Evolutionary conservation across 1,140 invertebrate species (phyloP).

Genomic region (Melipona quadrifasciata): DNA sequence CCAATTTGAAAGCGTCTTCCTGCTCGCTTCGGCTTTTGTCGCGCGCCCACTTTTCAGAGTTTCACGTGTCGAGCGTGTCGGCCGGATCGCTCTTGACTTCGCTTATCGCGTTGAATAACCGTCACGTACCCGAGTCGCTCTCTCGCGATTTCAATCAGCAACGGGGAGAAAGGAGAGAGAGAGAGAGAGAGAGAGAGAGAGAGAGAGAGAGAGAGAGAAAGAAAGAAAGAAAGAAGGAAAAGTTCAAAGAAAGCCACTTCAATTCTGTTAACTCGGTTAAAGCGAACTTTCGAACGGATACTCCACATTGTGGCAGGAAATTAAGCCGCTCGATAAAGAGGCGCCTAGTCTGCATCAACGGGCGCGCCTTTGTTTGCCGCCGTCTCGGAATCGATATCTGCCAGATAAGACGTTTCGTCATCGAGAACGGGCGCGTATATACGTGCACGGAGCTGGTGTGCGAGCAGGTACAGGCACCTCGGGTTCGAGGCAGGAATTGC

Average conservation of each 20-base stretch:
- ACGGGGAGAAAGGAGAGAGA: neutral
- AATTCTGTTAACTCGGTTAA: constrained; percentile 2
- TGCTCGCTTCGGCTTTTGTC: neutral
- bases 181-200: neutral
- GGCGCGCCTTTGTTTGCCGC: neutral
- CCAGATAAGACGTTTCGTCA: neutral
- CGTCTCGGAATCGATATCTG: neutral
- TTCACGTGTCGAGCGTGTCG: no score
- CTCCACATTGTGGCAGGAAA: neutral
- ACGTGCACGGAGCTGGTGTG: neutral
- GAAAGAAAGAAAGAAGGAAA: neutral
- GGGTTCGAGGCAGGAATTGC: neutral
- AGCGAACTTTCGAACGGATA: neutral
- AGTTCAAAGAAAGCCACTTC: neutral
- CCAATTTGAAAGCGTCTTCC: constrained; percentile 4
- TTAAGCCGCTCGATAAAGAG: neutral
- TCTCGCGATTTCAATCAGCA: constrained; percentile 1
- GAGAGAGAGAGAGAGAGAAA: no score
- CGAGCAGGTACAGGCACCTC: neutral
- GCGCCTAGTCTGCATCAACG: neutral
- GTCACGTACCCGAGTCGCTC: neutral
- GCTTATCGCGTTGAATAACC: neutral
- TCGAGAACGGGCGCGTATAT: neutral
- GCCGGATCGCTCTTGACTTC: neutral
- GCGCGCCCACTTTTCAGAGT: neutral